These are phyloP conservation scores for Pelecanoides urinatrix DNA, from an alignment of 2,113 vertebrate species.

Conservation along the genomic window DNA sequence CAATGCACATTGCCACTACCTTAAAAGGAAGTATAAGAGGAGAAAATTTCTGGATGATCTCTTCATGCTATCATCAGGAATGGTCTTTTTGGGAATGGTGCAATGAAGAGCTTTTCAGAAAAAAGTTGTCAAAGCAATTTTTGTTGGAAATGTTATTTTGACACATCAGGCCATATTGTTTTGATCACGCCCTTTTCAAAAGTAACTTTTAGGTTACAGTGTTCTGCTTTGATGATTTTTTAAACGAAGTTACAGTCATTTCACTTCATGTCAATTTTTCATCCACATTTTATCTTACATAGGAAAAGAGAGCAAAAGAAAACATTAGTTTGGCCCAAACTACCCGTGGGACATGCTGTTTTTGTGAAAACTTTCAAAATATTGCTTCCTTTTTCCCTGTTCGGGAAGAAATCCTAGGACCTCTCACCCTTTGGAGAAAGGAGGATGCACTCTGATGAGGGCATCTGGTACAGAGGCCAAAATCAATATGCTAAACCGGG, in stretches of 20 bases:
- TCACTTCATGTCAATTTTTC: conserved; percentile 10
- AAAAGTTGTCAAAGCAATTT: conserved; percentile 24
- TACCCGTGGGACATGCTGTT: background rate
- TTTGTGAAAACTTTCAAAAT: background rate
- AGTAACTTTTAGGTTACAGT: conserved; percentile 32
- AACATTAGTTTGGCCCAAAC: conserved; percentile 33
- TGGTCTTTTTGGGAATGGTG: background rate
- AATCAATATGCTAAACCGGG: background rate
- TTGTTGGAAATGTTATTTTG: conserved; percentile 13
- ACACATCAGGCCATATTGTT: conserved; percentile 5
- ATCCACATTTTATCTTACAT: background rate
- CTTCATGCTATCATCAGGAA: background rate
- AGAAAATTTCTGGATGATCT: background rate
- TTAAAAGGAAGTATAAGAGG: background rate
- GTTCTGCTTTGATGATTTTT: conserved; percentile 57
- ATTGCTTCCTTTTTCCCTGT: background rate
- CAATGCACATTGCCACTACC: background rate
- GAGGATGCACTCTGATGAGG: accelerated
- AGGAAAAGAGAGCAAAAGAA: background rate
- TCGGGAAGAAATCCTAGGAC: background rate
- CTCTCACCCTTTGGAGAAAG: background rate
- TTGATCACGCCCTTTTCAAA: conserved; percentile 40
- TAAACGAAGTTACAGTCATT: conserved; percentile 5
- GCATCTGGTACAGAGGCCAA: background rate
- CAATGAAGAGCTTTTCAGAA: conserved; percentile 9